Base-by-base conservation (phyloP, 2,888 invertebrate genomes). In the Ceriagrion tenellum region DNA sequence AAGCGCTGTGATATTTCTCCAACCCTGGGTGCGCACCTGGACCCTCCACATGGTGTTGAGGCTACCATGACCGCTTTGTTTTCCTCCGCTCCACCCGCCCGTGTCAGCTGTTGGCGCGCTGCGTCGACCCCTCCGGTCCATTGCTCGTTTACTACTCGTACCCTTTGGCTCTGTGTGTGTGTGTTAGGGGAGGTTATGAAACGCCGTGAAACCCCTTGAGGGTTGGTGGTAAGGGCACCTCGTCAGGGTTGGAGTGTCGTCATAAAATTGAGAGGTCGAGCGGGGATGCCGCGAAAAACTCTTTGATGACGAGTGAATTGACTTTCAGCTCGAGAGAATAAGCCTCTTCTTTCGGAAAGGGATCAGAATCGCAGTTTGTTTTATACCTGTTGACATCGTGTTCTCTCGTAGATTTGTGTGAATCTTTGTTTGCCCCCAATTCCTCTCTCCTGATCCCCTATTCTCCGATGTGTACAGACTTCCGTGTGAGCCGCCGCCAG, bases 291-390 rank as follows among this genome's bases (percentile, higher is more conserved):
- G 69, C 69, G 69, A 69, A 69, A 69, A 69, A 26, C 69, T 69
- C 69, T 69, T 69, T 69, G 69, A 69, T 69, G 69, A 69, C 26
- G 69, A 69, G 69, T 69, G 69, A 69, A 69, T 59, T 69, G 69
- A 69, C 26, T 69, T 20, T 12, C n/a, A 10, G 1, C 23, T 26
- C 3, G n/a, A 8, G 12, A 69, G 23, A 69, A 23, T 63, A 23
- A 23, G 18, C 26, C 26, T 26, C 12, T 23, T 69, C 69, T 23
- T 69, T 69, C 26, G 69, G 16, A 18, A 69, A 69, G 26, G 69
- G n/a, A 10, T 1, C n/a, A 26, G 69, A 20, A 20, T 69, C 69
- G 26, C 10, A 69, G 69, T 69, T 26, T 69, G 69, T 69, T 69
- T 59, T n/a, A 26, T 69, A 69, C 26, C 26, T 23, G 69, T 69